phyloP scores from a whole-genome alignment of 35 echinoderm and acorn worm species.

The Apostichopus japonicus region DNA sequence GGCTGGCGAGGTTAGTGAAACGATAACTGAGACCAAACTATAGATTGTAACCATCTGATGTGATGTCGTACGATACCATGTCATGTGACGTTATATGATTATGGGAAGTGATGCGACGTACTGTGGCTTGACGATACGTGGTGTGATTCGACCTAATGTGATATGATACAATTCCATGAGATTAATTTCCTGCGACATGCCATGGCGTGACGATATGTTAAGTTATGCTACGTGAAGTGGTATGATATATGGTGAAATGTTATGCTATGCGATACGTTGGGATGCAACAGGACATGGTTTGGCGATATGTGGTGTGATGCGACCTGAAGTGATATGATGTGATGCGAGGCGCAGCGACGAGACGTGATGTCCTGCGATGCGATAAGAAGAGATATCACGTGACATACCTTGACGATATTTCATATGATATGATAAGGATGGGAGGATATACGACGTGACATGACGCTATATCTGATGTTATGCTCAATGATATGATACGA shows the following conservation, averaged over 20 bases:
- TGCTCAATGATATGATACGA: too few species aligned
- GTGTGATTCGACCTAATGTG: background rate
- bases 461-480: too few species aligned
- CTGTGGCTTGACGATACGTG: background rate
- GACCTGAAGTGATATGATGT: too few species aligned
- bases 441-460: too few species aligned
- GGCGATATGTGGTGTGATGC: background rate
- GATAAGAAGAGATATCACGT: background rate
- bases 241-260: background rate
- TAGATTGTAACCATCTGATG: background rate
- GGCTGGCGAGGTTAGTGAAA: conserved; percentile 68
- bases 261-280: background rate
- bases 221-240: background rate
- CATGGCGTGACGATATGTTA: background rate
- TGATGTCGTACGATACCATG: background rate
- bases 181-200: background rate
- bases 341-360: too few species aligned
- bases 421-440: too few species aligned
- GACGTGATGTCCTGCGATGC: too few species aligned
- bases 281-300: background rate
- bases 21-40: background rate
- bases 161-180: too few species aligned
- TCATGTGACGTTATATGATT: background rate
- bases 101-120: background rate
- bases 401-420: too few species aligned